Evolutionary conservation across 2,888 invertebrate genomes (phyloP).

Genomic region (Siphlonurus alternatus): DNA sequence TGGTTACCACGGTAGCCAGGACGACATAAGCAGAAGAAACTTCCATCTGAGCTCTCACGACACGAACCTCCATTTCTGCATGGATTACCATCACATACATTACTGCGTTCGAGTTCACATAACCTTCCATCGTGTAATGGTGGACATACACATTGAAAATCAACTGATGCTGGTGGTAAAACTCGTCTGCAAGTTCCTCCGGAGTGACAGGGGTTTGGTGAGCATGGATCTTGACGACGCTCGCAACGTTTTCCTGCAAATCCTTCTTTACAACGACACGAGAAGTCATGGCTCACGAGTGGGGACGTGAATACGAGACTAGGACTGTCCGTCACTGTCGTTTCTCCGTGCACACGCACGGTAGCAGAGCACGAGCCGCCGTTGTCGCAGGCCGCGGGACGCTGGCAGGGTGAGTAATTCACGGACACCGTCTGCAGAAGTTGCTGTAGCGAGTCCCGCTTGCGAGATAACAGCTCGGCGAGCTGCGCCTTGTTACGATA

Average conservation of each 20-base stretch:
- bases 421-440: conserved; percentile 45
- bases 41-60: conserved; percentile 70
- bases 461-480: conserved; percentile 43
- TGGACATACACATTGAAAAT: conserved; percentile 70
- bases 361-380: conserved; percentile 58
- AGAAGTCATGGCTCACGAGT: conserved; percentile 54
- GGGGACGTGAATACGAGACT: conserved; percentile 71
- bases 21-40: conserved; percentile 82
- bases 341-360: conserved; percentile 43
- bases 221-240: conserved; percentile 76
- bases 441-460: conserved; percentile 43
- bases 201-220: conserved; percentile 72
- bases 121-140: conserved; percentile 60
- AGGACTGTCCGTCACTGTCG: conserved; percentile 57
- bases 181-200: conserved; percentile 72
- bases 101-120: conserved; percentile 69
- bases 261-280: conserved; percentile 66
- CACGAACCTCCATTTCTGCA: conserved; percentile 87
- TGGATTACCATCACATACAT: conserved; percentile 69
- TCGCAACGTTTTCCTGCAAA: conserved; percentile 72
- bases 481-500: conserved; percentile 48
- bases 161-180: conserved; percentile 36
- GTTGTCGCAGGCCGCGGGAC: conserved; percentile 51
- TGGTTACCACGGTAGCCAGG: conserved; percentile 82
- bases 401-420: conserved; percentile 63